Base-by-base conservation (phyloP, 2,888 invertebrate species). In the Anoncus sp. region DNA sequence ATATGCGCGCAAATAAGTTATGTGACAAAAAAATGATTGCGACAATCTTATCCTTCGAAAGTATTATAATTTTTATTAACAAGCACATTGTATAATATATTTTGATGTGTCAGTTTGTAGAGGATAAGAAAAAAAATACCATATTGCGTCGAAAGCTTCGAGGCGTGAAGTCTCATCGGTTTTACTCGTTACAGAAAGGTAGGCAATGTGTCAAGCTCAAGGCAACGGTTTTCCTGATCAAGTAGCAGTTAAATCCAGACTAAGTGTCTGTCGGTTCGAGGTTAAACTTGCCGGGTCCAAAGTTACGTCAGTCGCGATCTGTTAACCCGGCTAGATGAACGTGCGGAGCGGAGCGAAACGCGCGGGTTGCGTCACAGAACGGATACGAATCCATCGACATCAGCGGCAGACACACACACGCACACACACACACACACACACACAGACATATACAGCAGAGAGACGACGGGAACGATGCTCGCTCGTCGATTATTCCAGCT, bases 161-260 rank as follows among this genome's bases (percentile, higher is more conserved):
- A 31, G 24, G 18, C 59, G 69, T 45, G 18, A 70, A 59, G 69
- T 45, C 57, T 59, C 63, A 57, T 72, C 57, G 63, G 62, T 65
- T 65, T 51, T 45, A 40, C 55, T 55, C 62, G 57, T 72, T 53
- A 65, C 47, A 9, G 77, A 73, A 79, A 82, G 65, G 79, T 79
- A 81, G 69, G 79, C 83, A 80, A 87, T 87, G 84, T 79, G 81
- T 88, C 88, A 88, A 84, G 87, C 86, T 85, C 85, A 86, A 77
- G 77, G 70, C 79, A 69, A n/a, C 81, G 87, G 88, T 86, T 89
- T 88, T 87, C 84, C 87, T 85, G 87, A 89, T 89, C 89, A 89
- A 89, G 88, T 86, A 88, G 84, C 85, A 87, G 87, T 87, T 87
- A 85, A 88, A 88, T 87, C 89, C 83, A 87, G 88, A 89, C 88